Base-by-base conservation (phyloP, 2,888 invertebrate species). In the Mesochorus sp. region DNA sequence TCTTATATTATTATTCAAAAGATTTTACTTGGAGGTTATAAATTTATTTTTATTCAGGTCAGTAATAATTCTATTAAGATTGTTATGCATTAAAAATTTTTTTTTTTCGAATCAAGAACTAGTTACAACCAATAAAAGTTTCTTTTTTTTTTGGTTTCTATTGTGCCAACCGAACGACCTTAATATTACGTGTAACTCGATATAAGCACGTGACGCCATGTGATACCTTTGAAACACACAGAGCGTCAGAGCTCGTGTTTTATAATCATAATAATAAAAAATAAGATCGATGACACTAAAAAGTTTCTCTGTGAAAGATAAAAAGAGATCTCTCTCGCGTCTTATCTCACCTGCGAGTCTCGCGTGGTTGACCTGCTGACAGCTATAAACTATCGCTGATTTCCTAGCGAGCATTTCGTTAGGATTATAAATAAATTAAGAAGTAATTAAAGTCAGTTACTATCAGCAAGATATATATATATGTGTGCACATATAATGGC, bases 191-290 rank as follows among this genome's bases (percentile, higher is more conserved):
- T 26, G 79, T 79, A 82, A 82, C 70, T 73, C 64, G 79, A 82
- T 79, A 80, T 70, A 61, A 72, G 76, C 81, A 73, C 80, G 82
- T 82, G 81, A 80, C 76, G 79, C 80, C 74, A 79, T 61, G 77
- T 24, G 79, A 82, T 79, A 79, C 77, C 51, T 57, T 47, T 47
- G 26, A 44, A 10, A 44, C 34, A 47, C 6, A 24, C 1, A 28
- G 37, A 49, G 10, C 51, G 47, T 14, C 26, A 61, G 42, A 24
- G 31, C 17, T 39, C 47, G 53, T 62, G 47, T 21, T 34, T 44
- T 39, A 28, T 73, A 51, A 55, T 44, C 37, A 68, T 57, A 76
- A 71, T 17, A 19, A 34, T 44, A 17, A 51, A 55, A 26, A 21
- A 59, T 8, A 59, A 68, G 74, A 72, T 73, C 78, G 78, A 80